These are phyloP conservation scores for Picathartes gymnocephalus DNA, from an alignment of 2,113 vertebrate species.

Conservation along the genomic window DNA sequence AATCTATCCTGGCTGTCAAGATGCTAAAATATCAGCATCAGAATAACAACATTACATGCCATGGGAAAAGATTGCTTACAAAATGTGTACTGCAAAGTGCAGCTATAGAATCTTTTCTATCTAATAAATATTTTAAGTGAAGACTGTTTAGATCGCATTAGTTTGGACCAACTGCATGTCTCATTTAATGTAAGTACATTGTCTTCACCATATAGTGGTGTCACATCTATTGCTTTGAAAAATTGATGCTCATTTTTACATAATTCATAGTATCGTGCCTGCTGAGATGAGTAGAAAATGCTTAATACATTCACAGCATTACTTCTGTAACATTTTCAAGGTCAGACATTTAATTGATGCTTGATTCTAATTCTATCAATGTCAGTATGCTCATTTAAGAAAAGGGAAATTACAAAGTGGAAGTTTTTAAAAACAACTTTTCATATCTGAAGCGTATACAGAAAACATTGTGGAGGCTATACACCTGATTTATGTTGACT, in stretches of 20 bases:
- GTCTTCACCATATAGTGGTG: constrained; percentile 28
- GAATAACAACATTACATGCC: neutral
- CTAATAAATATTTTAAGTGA: constrained; percentile 41
- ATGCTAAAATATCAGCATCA: neutral
- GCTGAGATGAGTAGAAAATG: constrained; percentile 29
- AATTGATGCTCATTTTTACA: constrained; percentile 41
- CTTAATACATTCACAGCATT: constrained; percentile 27
- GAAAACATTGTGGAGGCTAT: neutral
- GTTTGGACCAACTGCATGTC: neutral
- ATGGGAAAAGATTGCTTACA: neutral
- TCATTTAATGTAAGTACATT: constrained; percentile 17
- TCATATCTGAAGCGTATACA: neutral
- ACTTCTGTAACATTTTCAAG: constrained; percentile 45
- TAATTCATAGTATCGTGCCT: constrained; percentile 48
- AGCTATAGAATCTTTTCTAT: neutral
- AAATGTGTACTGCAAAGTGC: neutral
- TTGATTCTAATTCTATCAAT: constrained; percentile 19
- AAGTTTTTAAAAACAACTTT: neutral
- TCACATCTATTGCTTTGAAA: constrained; percentile 50
- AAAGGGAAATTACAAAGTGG: neutral
- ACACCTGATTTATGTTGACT: neutral
- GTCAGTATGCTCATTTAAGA: neutral
- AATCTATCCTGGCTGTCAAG: neutral
- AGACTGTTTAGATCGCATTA: neutral
- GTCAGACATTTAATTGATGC: constrained; percentile 31